These are phyloP conservation scores for Papilio glaucus DNA, from an alignment of 1,140 invertebrate species.

Conservation along the genomic window DNA sequence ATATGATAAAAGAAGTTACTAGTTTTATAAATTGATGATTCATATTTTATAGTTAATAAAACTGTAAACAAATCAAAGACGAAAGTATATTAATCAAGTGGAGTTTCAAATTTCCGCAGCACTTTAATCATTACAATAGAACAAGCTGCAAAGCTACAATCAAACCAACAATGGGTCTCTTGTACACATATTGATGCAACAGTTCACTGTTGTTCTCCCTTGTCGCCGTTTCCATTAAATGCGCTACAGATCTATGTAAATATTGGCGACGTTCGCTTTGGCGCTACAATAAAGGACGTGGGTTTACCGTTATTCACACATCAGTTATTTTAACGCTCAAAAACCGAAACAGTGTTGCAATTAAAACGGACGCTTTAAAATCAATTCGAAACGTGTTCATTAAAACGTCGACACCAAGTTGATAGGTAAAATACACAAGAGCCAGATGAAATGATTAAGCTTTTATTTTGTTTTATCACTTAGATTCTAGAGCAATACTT, in stretches of 20 bases:
- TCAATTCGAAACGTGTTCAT: neutral
- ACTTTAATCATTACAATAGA: neutral
- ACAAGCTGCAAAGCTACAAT: neutral
- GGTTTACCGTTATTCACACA: neutral
- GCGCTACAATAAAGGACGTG: neutral
- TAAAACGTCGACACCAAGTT: neutral
- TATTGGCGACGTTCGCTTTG: neutral
- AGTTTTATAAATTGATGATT: too few relatives aligned
- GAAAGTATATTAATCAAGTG: too few relatives aligned
- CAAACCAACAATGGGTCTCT: neutral
- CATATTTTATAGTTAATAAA: too few relatives aligned
- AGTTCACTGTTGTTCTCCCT: neutral
- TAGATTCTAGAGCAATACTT: too few relatives aligned
- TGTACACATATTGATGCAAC: slow-evolving; percentile 1
- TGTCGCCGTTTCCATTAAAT: slow-evolving; percentile 5
- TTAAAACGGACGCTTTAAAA: slow-evolving; percentile 9
- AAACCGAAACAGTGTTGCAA: neutral
- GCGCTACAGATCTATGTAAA: neutral
- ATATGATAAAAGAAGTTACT: too few relatives aligned
- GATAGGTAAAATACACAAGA: neutral
- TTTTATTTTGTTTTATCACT: too few relatives aligned
- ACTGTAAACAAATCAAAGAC: too few relatives aligned
- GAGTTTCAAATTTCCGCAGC: neutral
- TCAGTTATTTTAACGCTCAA: slow-evolving; percentile 6
- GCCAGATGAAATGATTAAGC: neutral